Evolutionary conservation across 37 sponge, comb jelly and placozoan species (phyloP), one percentile per base, ranked within the genome.

Genomic region (Diacarnus erythraeanus): DNA sequence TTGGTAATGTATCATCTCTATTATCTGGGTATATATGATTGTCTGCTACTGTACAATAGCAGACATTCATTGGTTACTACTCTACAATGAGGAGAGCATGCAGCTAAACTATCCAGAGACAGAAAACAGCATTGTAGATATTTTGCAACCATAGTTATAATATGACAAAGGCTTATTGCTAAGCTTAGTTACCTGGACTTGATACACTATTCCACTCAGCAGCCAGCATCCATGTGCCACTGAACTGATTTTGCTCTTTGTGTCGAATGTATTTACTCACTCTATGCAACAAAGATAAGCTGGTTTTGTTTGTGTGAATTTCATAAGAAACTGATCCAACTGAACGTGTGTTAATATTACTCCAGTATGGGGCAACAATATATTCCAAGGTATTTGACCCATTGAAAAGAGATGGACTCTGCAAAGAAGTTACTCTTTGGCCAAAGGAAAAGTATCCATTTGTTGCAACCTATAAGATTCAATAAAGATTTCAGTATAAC

Each of bases 361-460:
- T 43, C 73, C 73, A 72, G 26, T 44, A 72, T 43, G 54, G 73
- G 25, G 73, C 73, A 39, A 72, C 54, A 22, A 40, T 22, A 22
- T 72, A 72, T 22, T 27, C 33, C 12, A 25, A 43, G n/a, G 51
- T n/a, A 6, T 2, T 42, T 43, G 65, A 63, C 1, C 25, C 27
- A 4, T 38, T 22, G n/a, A 77, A 77, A 15, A 64, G 64, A 9
- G 33, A 2, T 9, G 77, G 77, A 40, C 23, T 59, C 25, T 34
- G 1, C 31, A 35, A 69, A 18, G 38, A 41, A 21, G 42, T 34
- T 33, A 38, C 1, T 2, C 77, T 25, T 39, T 26, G 23, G 26
- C 77, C 77, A 77, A 77, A 64, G 22, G 64, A 61, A 26, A 77
- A n/a, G 33, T 29, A 63, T 38, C 77, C 77, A 77, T 77, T 77